Conservation (phyloP, 2,113 vertebrate species). For the Dasyornis broadbenti region DNA sequence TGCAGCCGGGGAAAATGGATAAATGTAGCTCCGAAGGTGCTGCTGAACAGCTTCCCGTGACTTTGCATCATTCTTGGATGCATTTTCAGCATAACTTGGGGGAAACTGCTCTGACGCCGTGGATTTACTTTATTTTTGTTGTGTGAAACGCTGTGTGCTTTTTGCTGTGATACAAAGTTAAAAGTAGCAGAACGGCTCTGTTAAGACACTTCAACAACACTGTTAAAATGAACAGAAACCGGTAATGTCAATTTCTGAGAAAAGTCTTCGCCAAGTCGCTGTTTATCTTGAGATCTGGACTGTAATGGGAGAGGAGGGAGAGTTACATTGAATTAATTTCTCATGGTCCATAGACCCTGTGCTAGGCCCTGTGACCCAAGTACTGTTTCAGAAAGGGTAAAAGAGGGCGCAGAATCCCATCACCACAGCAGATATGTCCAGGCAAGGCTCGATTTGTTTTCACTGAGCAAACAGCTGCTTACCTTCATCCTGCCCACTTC, state of each 20-base stretch:
- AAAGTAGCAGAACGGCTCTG: neutral
- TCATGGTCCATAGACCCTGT: fast-evolving
- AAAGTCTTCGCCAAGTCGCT: fast-evolving
- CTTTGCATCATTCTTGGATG: fast-evolving
- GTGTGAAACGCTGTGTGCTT: neutral
- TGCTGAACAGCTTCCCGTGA: neutral
- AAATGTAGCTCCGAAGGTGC: no score
- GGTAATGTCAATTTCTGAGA: neutral
- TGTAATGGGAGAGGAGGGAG: no score
- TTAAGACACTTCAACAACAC: neutral
- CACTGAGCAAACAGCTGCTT: neutral
- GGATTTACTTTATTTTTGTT: neutral
- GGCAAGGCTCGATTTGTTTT: neutral
- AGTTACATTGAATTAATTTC: neutral
- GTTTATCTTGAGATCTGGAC: neutral
- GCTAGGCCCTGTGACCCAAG: neutral
- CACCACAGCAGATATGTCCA: neutral
- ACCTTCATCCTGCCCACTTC: neutral
- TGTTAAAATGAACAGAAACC: neutral
- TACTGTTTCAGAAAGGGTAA: neutral
- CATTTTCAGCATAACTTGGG: neutral
- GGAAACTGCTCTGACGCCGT: fast-evolving
- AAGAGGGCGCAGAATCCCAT: neutral
- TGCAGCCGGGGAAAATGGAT: no score
- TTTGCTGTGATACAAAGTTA: neutral